Evolutionary conservation across 2,888 invertebrate species (phyloP).

Genomic region (Spialia ferax): DNA sequence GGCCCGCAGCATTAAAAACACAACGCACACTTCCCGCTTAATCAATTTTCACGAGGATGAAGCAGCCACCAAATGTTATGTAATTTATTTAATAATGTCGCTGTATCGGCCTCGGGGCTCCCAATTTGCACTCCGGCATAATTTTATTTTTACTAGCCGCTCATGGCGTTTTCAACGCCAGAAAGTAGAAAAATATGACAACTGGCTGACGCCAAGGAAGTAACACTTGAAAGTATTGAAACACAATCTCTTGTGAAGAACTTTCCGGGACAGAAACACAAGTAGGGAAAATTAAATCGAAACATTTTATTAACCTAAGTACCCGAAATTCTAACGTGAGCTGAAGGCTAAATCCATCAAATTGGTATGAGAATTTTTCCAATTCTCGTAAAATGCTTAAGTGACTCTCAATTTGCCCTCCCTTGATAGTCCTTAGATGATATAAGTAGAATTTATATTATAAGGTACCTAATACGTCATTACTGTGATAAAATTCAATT

Average conservation of each 20-base stretch:
- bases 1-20: slow-evolving; percentile 44
- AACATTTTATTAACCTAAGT: neutral
- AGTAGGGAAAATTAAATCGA: neutral
- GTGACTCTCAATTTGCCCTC: neutral
- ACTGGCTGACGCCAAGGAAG: neutral
- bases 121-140: slow-evolving; percentile 9
- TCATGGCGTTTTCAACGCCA: neutral
- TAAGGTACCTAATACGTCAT: neutral
- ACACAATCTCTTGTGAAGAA: no score
- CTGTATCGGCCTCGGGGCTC: slow-evolving; percentile 6
- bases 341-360: neutral
- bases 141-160: slow-evolving; percentile 10
- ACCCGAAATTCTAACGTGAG: neutral
- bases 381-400: neutral
- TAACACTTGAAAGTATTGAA: neutral
- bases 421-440: no score
- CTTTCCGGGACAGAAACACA: neutral
- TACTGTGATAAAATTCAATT: neutral
- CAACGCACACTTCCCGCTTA: slow-evolving; percentile 37
- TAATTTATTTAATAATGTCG: slow-evolving; percentile 33
- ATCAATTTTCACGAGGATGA: slow-evolving; percentile 45
- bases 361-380: neutral
- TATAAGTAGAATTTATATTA: no score
- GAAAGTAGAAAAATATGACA: neutral
- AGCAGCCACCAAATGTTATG: slow-evolving; percentile 40